A percentile compares a stretch with the other conserved stretches of the same genome.
phyloP scores from a whole-genome alignment of 2,113 vertebrate species.

The Mirza zaza region DNA sequence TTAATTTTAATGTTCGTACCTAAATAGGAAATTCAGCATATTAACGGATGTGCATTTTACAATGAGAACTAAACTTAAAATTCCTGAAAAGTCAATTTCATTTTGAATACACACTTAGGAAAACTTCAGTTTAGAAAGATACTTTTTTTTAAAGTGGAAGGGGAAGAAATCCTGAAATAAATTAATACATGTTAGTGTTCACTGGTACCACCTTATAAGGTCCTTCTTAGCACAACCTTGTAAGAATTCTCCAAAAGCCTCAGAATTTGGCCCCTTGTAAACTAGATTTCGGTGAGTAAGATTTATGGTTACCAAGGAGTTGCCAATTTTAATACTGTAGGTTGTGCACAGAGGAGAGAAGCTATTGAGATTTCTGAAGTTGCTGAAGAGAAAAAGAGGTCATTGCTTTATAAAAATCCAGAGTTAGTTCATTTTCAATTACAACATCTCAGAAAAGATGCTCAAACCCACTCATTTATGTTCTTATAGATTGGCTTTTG shows the following conservation, averaged over 20 bases:
- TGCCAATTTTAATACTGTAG: background rate
- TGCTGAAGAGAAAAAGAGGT: background rate
- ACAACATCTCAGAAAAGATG: background rate
- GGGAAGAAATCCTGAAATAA: background rate
- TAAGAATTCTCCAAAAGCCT: background rate
- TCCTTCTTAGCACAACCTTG: background rate
- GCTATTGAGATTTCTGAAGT: background rate
- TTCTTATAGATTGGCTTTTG: background rate
- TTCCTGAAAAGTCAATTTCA: background rate
- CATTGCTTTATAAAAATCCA: background rate
- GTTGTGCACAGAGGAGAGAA: background rate
- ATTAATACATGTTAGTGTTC: background rate
- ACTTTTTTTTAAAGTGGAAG: background rate
- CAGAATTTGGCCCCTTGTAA: background rate
- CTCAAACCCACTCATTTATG: background rate
- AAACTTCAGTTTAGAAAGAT: conserved; percentile 14
- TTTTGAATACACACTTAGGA: background rate
- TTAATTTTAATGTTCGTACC: background rate
- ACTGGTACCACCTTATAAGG: background rate
- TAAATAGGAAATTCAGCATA: background rate
- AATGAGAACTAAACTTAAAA: background rate
- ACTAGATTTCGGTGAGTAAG: background rate
- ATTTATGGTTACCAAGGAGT: background rate
- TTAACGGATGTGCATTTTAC: background rate
- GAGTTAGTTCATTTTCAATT: background rate